Evolutionary conservation across 1,140 invertebrate genomes (phyloP).

Genomic region (Papilio machaon): DNA sequence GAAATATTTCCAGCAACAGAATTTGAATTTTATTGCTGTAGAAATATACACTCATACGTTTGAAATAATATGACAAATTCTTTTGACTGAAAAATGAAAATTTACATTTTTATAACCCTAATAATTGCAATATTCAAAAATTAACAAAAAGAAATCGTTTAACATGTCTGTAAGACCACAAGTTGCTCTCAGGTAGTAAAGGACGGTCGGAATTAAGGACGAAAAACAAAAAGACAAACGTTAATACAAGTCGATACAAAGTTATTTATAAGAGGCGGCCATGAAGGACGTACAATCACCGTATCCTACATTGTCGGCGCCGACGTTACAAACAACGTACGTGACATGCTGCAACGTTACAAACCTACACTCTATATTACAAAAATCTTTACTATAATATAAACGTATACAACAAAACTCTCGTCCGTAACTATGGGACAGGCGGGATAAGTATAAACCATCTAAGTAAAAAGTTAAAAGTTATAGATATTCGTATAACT

Average conservation of each 20-base stretch:
- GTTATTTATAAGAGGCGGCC: constrained; percentile 66
- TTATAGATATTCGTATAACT: no score
- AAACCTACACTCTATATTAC: neutral
- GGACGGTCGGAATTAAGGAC: constrained; percentile 54
- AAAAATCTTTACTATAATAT: neutral
- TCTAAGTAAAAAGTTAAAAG: no score
- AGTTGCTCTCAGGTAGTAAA: constrained; percentile 25
- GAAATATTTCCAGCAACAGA: neutral
- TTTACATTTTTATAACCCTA: neutral
- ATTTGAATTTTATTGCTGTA: neutral
- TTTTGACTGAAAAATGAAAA: neutral
- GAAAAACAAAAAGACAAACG: constrained; percentile 61
- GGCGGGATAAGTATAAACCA: no score
- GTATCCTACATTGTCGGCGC: constrained; percentile 42
- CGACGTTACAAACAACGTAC: constrained; percentile 24
- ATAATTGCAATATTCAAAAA: neutral
- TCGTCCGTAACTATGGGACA: no score
- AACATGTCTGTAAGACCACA: neutral
- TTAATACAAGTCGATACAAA: constrained; percentile 52
- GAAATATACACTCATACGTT: no score
- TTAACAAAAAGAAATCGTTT: neutral
- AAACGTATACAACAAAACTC: neutral
- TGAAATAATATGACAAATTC: constrained; percentile 20
- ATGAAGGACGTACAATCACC: constrained; percentile 77
- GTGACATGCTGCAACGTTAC: neutral